A percentile compares a stretch with the other conserved stretches of the same genome.
phyloP scores from a whole-genome alignment of 1,140 invertebrate genomes.

The Papilio machaon region DNA sequence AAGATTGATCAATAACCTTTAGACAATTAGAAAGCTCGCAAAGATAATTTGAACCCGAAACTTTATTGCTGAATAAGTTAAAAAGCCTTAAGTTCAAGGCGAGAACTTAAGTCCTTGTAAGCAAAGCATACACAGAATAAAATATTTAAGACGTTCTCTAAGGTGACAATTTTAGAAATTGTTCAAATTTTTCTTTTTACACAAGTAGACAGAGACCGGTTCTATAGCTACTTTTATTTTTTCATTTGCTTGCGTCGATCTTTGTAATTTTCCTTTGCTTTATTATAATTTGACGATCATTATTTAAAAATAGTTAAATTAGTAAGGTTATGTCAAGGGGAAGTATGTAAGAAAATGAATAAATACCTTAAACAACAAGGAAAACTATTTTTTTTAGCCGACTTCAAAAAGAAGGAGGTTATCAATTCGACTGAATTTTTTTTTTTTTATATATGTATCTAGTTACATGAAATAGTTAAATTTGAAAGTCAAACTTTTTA shows the following conservation, averaged over 20 bases:
- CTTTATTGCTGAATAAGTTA: neutral
- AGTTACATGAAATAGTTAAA: neutral
- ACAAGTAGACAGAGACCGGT: neutral
- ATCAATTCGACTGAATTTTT: no score
- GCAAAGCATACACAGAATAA: neutral
- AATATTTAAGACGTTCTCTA: neutral
- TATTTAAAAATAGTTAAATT: slow-evolving; percentile 1
- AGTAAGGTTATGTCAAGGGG: neutral
- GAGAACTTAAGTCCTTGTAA: neutral
- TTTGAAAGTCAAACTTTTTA: neutral
- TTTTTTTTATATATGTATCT: neutral
- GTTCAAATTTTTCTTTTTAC: neutral
- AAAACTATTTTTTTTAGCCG: neutral
- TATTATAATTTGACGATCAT: neutral
- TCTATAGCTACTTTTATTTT: neutral
- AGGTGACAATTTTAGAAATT: neutral
- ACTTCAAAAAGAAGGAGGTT: no score
- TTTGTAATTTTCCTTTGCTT: neutral
- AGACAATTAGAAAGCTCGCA: neutral
- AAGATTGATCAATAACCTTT: neutral
- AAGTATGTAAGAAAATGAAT: neutral
- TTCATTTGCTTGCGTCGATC: neutral
- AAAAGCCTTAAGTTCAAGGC: neutral
- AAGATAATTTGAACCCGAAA: neutral
- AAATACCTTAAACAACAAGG: neutral